A percentile compares a stretch with the other conserved stretches of the same genome.
phyloP scores from a whole-genome alignment of 2,888 invertebrate species.

The Itoplectis maculator region DNA sequence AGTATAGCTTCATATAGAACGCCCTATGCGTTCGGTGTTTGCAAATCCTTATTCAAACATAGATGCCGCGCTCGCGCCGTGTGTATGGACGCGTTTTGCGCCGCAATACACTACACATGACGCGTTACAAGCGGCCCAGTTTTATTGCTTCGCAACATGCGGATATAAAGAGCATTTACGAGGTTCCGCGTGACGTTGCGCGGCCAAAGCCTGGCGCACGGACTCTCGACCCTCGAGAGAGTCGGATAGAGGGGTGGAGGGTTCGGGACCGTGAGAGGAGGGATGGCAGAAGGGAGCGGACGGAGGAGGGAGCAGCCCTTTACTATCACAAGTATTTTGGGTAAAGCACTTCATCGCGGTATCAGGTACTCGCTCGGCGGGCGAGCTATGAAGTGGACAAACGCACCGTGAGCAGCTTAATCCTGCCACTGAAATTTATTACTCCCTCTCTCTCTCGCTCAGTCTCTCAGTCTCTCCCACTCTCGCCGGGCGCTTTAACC shows the following conservation, averaged over 20 bases:
- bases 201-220: constrained; percentile 11
- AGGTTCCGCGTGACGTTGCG: constrained; percentile 52
- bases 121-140: constrained; percentile 34
- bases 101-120: constrained; percentile 7
- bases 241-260: too few relatives aligned
- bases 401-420: constrained; percentile 44
- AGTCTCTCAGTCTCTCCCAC: too few relatives aligned
- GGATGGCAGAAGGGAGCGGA: not conserved
- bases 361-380: not conserved
- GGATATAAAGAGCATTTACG: constrained; percentile 62
- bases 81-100: not conserved
- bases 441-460: constrained; percentile 24
- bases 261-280: not conserved
- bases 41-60: constrained; percentile 55
- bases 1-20: constrained; percentile 28
- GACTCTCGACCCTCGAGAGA: constrained; percentile 22
- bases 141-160: constrained; percentile 58
- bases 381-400: constrained; percentile 37
- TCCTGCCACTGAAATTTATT: constrained; percentile 59
- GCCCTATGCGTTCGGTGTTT: constrained; percentile 13
- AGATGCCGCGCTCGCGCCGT: not conserved
- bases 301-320: constrained; percentile 22
- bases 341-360: constrained; percentile 41
- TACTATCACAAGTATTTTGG: constrained; percentile 59
- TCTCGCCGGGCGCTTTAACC: too few relatives aligned